These are phyloP conservation scores for Sanderia malayensis DNA, from an alignment of 30 jellyfish, hydroid and myxozoan genomes.

Conservation along the genomic window DNA sequence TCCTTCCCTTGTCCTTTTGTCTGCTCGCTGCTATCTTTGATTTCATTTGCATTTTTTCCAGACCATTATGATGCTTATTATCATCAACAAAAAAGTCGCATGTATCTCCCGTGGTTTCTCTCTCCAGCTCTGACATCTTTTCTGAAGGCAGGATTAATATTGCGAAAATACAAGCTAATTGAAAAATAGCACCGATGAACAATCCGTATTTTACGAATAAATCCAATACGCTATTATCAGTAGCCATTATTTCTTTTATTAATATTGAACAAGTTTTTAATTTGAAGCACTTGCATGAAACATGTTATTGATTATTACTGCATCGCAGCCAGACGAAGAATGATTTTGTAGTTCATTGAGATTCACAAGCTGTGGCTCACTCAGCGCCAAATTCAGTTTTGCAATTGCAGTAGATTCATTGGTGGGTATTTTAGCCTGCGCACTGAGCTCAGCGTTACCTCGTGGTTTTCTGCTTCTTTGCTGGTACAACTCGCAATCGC, in stretches of 20 bases:
- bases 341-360: no score
- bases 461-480: no score
- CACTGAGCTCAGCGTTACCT: no score
- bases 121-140: conserved; percentile 33
- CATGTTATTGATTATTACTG: no score
- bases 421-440: no score
- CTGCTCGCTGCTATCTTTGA: neutral
- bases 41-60: neutral
- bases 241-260: conserved; percentile 29
- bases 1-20: conserved; percentile 3
- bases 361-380: no score
- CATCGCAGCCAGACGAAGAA: no score
- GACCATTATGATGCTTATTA: neutral
- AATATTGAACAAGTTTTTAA: neutral
- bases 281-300: neutral
- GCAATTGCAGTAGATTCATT: no score
- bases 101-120: conserved; percentile 7
- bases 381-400: no score
- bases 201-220: conserved; percentile 67
- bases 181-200: conserved; percentile 84
- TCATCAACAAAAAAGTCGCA: no score
- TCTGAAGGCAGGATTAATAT: conserved; percentile 49
- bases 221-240: conserved; percentile 37
- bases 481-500: no score
- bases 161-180: conserved; percentile 69